Percentiles rank a stretch among this genome's conserved stretches.
Conservation (phyloP, 2,797 vertebrate genomes). For the Knipowitschia caucasica region DNA sequence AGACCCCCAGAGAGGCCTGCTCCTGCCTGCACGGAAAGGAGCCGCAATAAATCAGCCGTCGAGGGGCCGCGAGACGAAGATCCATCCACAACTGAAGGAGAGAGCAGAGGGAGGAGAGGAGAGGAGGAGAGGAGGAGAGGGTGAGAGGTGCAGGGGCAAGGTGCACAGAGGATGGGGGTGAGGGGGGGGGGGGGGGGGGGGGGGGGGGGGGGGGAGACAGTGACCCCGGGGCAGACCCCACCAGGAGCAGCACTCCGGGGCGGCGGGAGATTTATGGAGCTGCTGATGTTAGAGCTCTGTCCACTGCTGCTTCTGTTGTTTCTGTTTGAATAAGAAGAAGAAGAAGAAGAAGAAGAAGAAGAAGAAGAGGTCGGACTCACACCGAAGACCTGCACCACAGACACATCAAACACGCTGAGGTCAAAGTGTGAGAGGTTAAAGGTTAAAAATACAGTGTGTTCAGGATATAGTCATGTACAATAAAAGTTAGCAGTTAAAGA, state of each 20-base stretch:
- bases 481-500: no score
- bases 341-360: no score
- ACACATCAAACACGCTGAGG: no score
- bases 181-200: conserved; percentile 27
- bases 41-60: conserved; percentile 87
- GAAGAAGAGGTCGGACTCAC: no score
- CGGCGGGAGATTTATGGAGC: not conserved
- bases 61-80: conserved; percentile 66
- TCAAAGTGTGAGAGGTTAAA: no score
- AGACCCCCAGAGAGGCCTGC: conserved; percentile 58
- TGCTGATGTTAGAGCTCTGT: no score
- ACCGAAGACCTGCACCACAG: no score
- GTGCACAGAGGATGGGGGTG: conserved; percentile 41
- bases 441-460: no score
- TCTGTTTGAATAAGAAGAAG: no score
- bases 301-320: no score
- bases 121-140: conserved; percentile 37
- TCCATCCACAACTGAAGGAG: conserved; percentile 68
- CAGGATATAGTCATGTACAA: no score
- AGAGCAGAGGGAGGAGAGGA: conserved; percentile 47
- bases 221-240: conserved; percentile 44
- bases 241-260: conserved; percentile 20
- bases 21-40: conserved; percentile 78
- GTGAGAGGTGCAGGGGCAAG: conserved; percentile 30
- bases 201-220: conserved; percentile 36